Evolutionary conservation across 2,797 vertebrate species (phyloP), one percentile per base, ranked within the genome.

Genomic region (Periophthalmus magnuspinnatus): DNA sequence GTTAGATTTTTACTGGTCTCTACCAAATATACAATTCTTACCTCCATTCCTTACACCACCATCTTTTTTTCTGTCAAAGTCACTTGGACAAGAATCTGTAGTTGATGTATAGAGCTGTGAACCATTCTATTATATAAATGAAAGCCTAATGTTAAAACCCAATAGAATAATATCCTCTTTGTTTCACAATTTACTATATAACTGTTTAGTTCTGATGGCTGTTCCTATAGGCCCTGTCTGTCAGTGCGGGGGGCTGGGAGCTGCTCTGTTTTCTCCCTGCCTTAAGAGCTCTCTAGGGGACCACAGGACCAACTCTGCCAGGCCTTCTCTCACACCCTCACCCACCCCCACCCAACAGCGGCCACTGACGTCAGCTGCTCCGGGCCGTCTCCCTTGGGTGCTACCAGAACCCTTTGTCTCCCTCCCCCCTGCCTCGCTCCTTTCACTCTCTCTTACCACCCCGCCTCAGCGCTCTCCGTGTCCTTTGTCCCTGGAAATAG

Each of bases 401-500:
- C 95, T 93, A 77, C 84, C 84, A 91, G 80, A 90, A 86, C 83
- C 86, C 88, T 93, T 93, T 93, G 91, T 92, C 83, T 79, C 90
- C 87, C 86, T 79, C 81, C 84, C 75, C 69, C 72, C 74, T 41
- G 41, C 70, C 78, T 76, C 89, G 91, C 90, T 93, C 92, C 92
- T 92, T 90, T 80, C 75, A 70, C 77, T 79, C 79, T 65, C 76
- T 89, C 92, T 90, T 93, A 93, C 94, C 93, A 93, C 91, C 80
- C 79, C 92, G 92, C 94, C 95, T 95, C 93, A 93, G 94, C 91
- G 91, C 89, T 93, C 93, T 93, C 94, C 94, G 94, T 93, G 89
- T 93, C 96, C 94, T 97, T 97, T 97, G 96, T 98, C 97, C 95
- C 94, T 89, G 90, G 95, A 95, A 97, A 97, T 96, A 97, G 97